These are phyloP conservation scores for Solea senegalensis DNA, from an alignment of 2,113 vertebrate genomes.

Conservation along the genomic window DNA sequence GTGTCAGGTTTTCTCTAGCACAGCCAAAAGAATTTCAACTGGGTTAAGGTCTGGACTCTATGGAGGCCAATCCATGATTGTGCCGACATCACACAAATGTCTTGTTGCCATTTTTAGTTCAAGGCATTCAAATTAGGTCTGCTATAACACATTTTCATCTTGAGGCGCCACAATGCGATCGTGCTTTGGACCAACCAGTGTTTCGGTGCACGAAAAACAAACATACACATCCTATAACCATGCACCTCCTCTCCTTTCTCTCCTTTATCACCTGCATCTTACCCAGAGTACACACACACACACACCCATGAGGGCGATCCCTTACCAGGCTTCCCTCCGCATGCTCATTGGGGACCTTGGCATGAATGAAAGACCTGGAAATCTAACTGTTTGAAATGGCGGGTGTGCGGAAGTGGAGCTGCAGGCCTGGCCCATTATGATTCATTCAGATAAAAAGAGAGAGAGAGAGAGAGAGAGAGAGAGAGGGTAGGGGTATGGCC, in stretches of 20 bases:
- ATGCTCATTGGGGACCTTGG: conserved; percentile 71
- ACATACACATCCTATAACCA: background rate
- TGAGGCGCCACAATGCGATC: background rate
- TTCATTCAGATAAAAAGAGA: conserved; percentile 66
- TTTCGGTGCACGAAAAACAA: background rate
- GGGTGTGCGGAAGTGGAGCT: conserved; percentile 77
- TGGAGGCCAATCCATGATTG: too few species aligned
- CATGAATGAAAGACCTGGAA: conserved; percentile 81
- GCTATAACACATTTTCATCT: background rate
- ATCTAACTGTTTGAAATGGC: conserved; percentile 74
- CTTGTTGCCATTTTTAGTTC: too few species aligned
- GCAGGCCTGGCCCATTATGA: conserved; percentile 70
- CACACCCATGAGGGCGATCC: conserved; percentile 63
- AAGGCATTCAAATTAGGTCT: background rate
- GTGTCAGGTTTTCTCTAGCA: too few species aligned
- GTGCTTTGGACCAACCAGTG: background rate
- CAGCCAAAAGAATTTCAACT: too few species aligned
- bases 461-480: conserved; percentile 55
- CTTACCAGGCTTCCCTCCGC: conserved; percentile 72
- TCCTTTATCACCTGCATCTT: conserved; percentile 17
- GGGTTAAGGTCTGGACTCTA: too few species aligned
- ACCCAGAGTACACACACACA: conserved; percentile 6
- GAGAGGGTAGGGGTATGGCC: conserved; percentile 61
- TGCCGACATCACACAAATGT: too few species aligned
- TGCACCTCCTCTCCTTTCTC: conserved; percentile 26